A percentile compares a stretch with the other conserved stretches of the same genome.
Conservation (phyloP, 2,888 invertebrate genomes). For the Ametastegia equiseti region DNA sequence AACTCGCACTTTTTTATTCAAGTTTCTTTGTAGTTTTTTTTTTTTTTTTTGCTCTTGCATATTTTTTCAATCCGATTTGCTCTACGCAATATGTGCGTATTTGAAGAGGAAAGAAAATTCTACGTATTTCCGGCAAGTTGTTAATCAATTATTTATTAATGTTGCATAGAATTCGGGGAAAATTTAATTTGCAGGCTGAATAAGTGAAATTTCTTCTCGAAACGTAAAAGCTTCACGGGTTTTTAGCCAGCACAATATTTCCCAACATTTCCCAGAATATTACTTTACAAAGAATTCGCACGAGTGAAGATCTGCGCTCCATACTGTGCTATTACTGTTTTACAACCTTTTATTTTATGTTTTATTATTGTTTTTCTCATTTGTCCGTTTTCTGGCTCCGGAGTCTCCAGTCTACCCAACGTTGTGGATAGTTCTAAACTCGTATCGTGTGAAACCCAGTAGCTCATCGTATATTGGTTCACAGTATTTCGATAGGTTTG, state of each 20-base stretch:
- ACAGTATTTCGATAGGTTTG: slow-evolving; percentile 10
- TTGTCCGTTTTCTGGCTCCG: background rate
- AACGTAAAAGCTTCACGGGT: background rate
- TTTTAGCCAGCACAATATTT: slow-evolving; percentile 10
- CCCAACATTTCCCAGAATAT: slow-evolving; percentile 36
- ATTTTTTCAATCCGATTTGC: background rate
- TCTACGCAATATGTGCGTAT: background rate
- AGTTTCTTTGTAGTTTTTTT: no score
- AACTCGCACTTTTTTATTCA: background rate
- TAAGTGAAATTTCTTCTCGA: background rate
- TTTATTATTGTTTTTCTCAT: background rate
- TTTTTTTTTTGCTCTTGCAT: no score
- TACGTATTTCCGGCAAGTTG: background rate
- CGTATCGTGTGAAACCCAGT: background rate
- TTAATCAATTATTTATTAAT: background rate
- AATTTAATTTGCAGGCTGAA: no score
- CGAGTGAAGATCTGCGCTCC: background rate
- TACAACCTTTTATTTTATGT: slow-evolving; percentile 32
- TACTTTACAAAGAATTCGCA: slow-evolving; percentile 30
- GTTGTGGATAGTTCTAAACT: background rate
- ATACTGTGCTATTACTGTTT: slow-evolving; percentile 2
- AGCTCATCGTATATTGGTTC: background rate
- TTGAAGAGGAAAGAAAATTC: background rate
- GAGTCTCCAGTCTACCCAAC: background rate
- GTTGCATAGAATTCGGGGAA: background rate